Evolutionary conservation across 2,888 invertebrate genomes (phyloP), one percentile per base, ranked within the genome.

Genomic region (Choristoneura rosaceana): DNA sequence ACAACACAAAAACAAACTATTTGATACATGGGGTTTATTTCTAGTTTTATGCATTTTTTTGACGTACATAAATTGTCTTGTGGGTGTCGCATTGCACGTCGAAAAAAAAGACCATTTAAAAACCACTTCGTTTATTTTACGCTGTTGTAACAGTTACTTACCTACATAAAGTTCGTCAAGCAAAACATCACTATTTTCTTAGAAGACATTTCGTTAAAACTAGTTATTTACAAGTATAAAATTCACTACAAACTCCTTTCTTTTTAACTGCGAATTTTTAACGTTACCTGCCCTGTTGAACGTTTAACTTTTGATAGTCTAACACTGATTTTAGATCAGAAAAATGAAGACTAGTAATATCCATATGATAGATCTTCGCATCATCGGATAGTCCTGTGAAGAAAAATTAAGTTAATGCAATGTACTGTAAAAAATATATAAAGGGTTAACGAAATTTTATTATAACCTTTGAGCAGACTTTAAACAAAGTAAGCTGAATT

Each of bases 201-300:
- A 87, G 82, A 86, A 82, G 78, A 78, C 58, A 67, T 63, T 84
- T 88, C 89, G 88, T 77, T 87, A 86, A 85, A 84, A 83, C 85
- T 88, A 89, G 83, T 82, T 92, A 90, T 92, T 84, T 93, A 93
- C 93, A 93, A 86, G 91, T 93, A 92, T 88, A 93, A 93, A 93
- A 93, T 86, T 87, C 87, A 89, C 92, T 92, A 92, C 91, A 74
- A 60, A 73, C 77, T 77, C 83, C 81, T 84, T 87, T 87, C 87
- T 78, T 85, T 38, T 85, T 84, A 85, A 83, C 84, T 87, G 87
- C 85, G 86, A 85, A 82, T 85, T 86, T 88, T 84, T 83, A 60
- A 74, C 69, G 71, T 70, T 74, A 76, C 73, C 33, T 8, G 45
- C 63, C n/a, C n/a, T 85, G 82, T 81, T 79, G 79, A 83, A 85